Base-by-base conservation (phyloP, 2,888 invertebrate genomes). In the Drosophila vallismaia region DNA sequence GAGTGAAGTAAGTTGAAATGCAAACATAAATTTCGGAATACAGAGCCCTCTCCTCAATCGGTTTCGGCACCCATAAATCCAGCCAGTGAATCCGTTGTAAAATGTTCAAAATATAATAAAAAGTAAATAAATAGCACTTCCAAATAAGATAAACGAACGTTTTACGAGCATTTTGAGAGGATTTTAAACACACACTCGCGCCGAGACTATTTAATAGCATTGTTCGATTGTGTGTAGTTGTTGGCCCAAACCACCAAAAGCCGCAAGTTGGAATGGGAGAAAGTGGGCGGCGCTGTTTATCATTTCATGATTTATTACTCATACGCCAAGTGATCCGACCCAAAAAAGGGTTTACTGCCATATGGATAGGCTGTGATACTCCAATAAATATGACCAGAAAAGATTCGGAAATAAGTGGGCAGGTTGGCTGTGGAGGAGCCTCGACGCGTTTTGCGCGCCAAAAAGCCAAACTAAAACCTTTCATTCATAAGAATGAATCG, bases 271-370 rank as follows among this genome's bases (percentile, higher is more conserved):
- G 19, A 1, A 2, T 19, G 19, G 19, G 36, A 53, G n/a, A 58
- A 62, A 53, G 38, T 36, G 28, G 42, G 46, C 9, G 29, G 38
- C 24, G 48, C 40, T 75, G 66, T 86, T 86, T 76, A 78, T 85
- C 85, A 79, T 73, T 63, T 38, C 55, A 70, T 86, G 88, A 86
- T 84, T 87, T 84, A 87, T 84, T 70, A 63, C 70, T 40, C 63
- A 76, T 76, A 73, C 70, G 68, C 62, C 60, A 40, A 58, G 71
- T 68, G 68, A 54, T 33, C 60, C 49, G 48, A 42, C 49, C 55
- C 29, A 48, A 58, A 71, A 56, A 48, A 53, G 71, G 71, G 60
- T 60, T 71, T 59, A 53, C 51, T 51, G 58, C 38, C 57, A 71
- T 56, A 71, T 72, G 73, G 29, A 50, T 42, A 31, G 52, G 29